Percentiles rank a stretch among this genome's conserved stretches.
Conservation (phyloP, 1,140 invertebrate species). For the Brachystomella parvula region DNA sequence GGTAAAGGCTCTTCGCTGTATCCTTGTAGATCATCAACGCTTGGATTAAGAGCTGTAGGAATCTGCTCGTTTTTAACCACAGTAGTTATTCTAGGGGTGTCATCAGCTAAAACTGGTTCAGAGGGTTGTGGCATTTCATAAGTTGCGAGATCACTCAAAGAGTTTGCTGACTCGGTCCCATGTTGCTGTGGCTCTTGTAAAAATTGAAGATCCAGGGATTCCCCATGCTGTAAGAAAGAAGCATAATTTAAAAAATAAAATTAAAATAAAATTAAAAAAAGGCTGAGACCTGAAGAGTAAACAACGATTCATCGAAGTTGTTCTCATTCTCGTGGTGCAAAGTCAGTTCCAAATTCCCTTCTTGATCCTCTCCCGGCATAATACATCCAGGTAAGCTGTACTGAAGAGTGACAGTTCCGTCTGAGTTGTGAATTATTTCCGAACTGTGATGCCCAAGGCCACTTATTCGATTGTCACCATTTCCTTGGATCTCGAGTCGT, state of each 20-base stretch:
- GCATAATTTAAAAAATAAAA: not conserved
- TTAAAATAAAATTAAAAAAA: no score
- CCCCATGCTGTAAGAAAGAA: no score
- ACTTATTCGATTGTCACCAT: no score
- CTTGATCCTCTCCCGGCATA: no score
- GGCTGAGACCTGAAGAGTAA: not conserved
- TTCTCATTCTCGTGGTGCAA: not conserved
- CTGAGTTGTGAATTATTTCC: not conserved
- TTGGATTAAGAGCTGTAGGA: no score
- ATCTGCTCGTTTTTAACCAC: no score
- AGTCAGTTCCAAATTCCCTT: not conserved
- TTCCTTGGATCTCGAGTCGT: no score
- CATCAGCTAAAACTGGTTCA: not conserved
- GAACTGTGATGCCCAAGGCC: not conserved
- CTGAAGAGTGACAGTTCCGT: not conserved
- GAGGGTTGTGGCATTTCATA: not conserved
- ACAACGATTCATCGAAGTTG: not conserved
- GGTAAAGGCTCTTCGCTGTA: no score
- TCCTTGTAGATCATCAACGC: not conserved
- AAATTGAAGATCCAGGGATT: not conserved
- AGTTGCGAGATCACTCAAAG: not conserved
- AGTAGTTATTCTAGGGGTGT: no score
- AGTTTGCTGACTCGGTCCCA: not conserved
- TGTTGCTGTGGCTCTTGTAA: slow-evolving; percentile 1
- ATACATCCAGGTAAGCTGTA: not conserved